A percentile compares a stretch with the other conserved stretches of the same genome.
phyloP scores from a whole-genome alignment of 2,888 invertebrate species.

The Pollenia amentaria region DNA sequence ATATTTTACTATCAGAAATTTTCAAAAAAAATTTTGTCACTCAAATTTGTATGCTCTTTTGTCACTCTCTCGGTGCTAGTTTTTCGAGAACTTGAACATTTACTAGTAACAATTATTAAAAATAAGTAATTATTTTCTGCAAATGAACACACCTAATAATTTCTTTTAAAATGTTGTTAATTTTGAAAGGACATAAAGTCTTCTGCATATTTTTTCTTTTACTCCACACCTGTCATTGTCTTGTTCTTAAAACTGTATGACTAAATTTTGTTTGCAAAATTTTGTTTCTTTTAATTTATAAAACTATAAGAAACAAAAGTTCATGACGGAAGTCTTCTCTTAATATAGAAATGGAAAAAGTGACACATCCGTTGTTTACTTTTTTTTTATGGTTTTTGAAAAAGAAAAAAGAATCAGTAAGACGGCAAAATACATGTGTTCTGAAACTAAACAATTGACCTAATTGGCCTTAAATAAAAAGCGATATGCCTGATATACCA shows the following conservation, averaged over 20 bases:
- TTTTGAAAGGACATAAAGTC: slow-evolving; percentile 1
- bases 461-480: slow-evolving; percentile 53
- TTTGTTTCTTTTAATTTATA: neutral
- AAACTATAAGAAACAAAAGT: slow-evolving; percentile 42
- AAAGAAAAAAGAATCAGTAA: neutral
- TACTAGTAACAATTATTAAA: neutral
- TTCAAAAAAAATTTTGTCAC: too few species aligned
- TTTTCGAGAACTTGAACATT: too few species aligned
- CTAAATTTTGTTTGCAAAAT: slow-evolving; percentile 11
- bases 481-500: slow-evolving; percentile 24
- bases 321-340: slow-evolving; percentile 60
- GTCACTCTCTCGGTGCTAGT: too few species aligned
- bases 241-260: neutral
- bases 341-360: slow-evolving; percentile 65
- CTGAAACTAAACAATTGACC: slow-evolving; percentile 43
- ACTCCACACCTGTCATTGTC: neutral
- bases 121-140: slow-evolving; percentile 3
- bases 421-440: neutral
- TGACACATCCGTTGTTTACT: slow-evolving; percentile 60
- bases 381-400: neutral
- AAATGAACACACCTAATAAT: neutral
- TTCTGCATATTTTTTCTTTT: slow-evolving; percentile 2
- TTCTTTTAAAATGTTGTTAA: neutral
- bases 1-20: too few species aligned
- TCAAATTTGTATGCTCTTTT: too few species aligned